These are phyloP conservation scores for Alectoris magna DNA, from an alignment of 2,797 vertebrate genomes.

Conservation along the genomic window DNA sequence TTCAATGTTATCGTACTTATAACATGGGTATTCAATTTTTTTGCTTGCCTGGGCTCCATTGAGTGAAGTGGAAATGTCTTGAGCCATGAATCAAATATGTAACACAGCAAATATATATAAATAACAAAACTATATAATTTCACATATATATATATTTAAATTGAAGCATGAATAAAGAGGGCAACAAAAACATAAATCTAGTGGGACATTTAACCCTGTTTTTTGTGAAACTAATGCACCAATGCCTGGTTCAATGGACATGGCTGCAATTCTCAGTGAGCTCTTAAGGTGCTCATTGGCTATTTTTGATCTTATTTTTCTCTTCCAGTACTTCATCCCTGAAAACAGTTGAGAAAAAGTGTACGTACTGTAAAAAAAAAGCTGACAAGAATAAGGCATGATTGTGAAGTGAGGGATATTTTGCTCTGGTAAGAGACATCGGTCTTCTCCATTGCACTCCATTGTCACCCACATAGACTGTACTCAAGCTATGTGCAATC, in stretches of 20 bases:
- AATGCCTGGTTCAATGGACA: not conserved
- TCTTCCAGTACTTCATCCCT: not conserved
- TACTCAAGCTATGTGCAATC: not conserved
- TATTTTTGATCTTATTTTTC: not conserved
- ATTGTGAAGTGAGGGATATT: not conserved
- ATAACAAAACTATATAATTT: not conserved
- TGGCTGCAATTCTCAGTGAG: not conserved
- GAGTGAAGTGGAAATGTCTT: not conserved
- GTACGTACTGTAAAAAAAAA: not conserved
- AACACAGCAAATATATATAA: not conserved
- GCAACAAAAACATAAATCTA: not conserved
- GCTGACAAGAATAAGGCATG: not conserved
- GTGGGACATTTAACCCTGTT: not conserved
- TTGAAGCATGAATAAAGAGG: not conserved
- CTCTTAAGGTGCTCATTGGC: not conserved
- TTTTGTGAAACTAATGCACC: not conserved
- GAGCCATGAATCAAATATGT: not conserved
- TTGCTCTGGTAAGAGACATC: not conserved
- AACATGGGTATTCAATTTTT: not conserved
- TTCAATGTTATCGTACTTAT: fast-evolving
- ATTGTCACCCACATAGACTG: not conserved
- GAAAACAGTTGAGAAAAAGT: not conserved
- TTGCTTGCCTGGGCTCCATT: not conserved
- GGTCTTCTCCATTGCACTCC: not conserved
- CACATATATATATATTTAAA: not conserved